A percentile compares a stretch with the other conserved stretches of the same genome.
Evolutionary conservation across 1,140 invertebrate species (phyloP).

Genomic region (Cardiocondyla obscurior): DNA sequence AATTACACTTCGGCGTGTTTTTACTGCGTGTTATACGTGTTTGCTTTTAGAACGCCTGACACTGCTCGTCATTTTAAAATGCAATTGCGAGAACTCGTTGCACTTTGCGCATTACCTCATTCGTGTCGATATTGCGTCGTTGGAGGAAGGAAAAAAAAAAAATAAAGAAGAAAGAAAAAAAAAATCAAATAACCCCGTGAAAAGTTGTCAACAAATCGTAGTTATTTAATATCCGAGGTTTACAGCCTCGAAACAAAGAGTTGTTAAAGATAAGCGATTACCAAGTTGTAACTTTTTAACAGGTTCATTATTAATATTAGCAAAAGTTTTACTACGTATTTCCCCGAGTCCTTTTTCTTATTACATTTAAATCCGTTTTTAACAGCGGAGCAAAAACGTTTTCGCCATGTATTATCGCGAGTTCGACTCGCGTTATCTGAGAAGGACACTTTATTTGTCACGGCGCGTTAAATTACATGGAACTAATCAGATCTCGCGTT

Average conservation of each 20-base stretch:
- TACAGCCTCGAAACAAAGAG: neutral
- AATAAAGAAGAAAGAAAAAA: neutral
- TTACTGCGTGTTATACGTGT: slow-evolving; percentile 30
- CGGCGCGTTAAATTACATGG: slow-evolving; percentile 11
- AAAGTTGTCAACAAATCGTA: neutral
- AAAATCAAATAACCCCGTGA: neutral
- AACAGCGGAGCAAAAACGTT: neutral
- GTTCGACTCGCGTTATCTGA: neutral
- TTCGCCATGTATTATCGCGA: neutral
- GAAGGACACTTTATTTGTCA: slow-evolving; percentile 16
- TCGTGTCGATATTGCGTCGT: neutral
- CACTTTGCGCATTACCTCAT: neutral
- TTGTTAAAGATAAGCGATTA: neutral
- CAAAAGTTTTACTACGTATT: neutral
- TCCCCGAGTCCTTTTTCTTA: neutral
- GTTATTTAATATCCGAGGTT: neutral
- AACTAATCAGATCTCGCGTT: slow-evolving; percentile 17
- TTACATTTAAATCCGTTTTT: neutral
- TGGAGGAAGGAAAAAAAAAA: neutral
- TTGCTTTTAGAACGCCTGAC: slow-evolving; percentile 16
- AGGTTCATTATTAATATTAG: neutral
- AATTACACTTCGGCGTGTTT: slow-evolving; percentile 21
- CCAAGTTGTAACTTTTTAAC: neutral
- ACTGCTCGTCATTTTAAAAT: slow-evolving; percentile 6
- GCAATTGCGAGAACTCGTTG: neutral